These are phyloP conservation scores for Piprites chloris DNA, from an alignment of 2,113 vertebrate species.

Conservation along the genomic window DNA sequence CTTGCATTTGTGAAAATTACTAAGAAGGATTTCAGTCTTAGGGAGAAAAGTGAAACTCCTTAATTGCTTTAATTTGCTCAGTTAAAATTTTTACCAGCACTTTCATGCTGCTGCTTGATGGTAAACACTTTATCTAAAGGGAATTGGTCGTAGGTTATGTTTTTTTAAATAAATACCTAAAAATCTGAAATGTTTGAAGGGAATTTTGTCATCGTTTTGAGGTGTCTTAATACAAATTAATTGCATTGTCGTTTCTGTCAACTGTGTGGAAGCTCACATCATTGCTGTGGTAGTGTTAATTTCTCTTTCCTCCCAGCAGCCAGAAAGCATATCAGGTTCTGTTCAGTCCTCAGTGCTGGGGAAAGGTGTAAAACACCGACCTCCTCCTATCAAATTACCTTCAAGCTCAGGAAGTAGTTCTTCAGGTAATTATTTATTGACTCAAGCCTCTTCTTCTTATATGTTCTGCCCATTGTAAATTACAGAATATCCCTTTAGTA, in stretches of 20 bases:
- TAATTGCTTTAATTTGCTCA: not conserved
- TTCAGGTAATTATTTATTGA: constrained; percentile 82
- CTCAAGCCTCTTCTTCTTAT: not conserved
- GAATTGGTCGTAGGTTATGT: not conserved
- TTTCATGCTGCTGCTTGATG: not conserved
- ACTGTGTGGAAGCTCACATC: not conserved
- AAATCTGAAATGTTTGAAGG: not conserved
- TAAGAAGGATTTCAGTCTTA: not conserved
- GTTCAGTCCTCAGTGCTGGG: constrained; percentile 91
- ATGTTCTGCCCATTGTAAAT: not conserved
- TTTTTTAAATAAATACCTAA: not conserved
- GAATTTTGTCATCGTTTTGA: not conserved
- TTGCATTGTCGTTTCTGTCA: not conserved
- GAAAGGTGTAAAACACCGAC: constrained; percentile 93
- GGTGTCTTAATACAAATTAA: not conserved
- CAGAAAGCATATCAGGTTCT: constrained; percentile 83
- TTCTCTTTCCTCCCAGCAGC: constrained; percentile 71
- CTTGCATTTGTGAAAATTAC: not conserved
- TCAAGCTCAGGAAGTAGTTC: constrained; percentile 86
- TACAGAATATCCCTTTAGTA: not conserved
- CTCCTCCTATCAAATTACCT: constrained; percentile 95
- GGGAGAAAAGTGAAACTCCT: not conserved
- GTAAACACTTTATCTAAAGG: not conserved
- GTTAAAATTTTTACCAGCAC: not conserved
- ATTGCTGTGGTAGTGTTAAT: constrained; percentile 43